phyloP scores from a whole-genome alignment of 1,140 invertebrate genomes.

The Lethrus apterus region DNA sequence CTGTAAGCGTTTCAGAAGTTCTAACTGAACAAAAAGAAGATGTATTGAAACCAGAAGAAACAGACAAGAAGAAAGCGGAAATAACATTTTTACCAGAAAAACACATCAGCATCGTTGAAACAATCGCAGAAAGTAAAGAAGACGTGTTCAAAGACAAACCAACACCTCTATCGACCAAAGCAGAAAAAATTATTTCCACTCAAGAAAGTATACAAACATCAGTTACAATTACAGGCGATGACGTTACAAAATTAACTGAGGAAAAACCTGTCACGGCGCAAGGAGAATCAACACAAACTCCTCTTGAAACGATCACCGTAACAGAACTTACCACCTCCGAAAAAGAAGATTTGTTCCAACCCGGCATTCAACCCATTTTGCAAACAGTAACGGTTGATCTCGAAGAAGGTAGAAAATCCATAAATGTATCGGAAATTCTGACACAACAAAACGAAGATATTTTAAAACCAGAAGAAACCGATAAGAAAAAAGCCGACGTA shows the following conservation, averaged over 20 bases:
- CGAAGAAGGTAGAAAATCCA: conserved; percentile 35
- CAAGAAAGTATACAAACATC: too few species aligned
- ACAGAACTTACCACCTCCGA: conserved; percentile 41
- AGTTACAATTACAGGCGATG: not conserved
- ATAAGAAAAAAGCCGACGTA: too few species aligned
- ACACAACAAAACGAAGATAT: conserved; percentile 38
- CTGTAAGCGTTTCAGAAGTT: conserved; percentile 38
- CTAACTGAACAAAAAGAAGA: conserved; percentile 39
- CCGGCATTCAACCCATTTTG: conserved; percentile 33
- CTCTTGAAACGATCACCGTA: conserved; percentile 35
- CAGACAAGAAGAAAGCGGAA: conserved; percentile 27
- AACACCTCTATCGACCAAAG: not conserved
- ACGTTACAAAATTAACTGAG: not conserved
- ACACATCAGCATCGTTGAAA: too few species aligned
- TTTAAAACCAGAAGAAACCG: conserved; percentile 19
- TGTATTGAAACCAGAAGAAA: conserved; percentile 23
- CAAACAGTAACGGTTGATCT: conserved; percentile 32
- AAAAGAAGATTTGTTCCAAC: conserved; percentile 39
- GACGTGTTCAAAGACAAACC: conserved; percentile 34
- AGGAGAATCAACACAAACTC: conserved; percentile 16
- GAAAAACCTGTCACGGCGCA: not conserved
- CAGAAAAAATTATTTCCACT: not conserved
- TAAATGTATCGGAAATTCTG: conserved; percentile 38
- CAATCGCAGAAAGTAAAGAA: conserved; percentile 43
- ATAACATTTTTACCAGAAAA: too few species aligned